Base-by-base conservation (phyloP, 2,888 invertebrate genomes). In the Lasius platythorax region DNA sequence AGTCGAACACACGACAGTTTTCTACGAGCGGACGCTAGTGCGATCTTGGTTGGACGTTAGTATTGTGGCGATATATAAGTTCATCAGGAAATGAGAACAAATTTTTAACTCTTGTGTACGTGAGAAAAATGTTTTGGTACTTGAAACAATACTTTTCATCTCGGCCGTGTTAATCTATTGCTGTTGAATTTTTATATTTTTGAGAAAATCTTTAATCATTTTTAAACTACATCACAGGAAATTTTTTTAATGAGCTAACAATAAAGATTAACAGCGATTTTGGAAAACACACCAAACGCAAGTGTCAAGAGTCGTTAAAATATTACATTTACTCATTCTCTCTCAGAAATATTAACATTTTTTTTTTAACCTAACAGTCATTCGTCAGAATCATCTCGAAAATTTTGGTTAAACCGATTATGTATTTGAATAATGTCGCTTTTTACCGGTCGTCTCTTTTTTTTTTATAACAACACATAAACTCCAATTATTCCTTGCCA, bases 401-500 rank as follows among this genome's bases (percentile, higher is more conserved):
- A 68, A 78, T 78, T 78, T 78, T 58, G 58, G 61, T 81, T 70
- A 63, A 81, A 81, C 72, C 79, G 79, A 72, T 81, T 81, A 81
- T 81, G 61, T 63, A 63, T 72, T 70, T 33, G 33, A 70, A 53
- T 82, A 66, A 46, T 30, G 56, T 56, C 30, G 43, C 53, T 81
- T 82, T 79, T 83, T 81, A 56, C 64, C 53, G 43, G 9, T 37
- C 33, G 8, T 70, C 12, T 37, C 23, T 43, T 18, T 53, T n/a
- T 53, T 37, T 66, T 74, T 76, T 82, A 37, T 64, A 63, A 79
- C 81, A 82, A 61, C 64, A 73, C 83, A 82, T 75, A 87, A 87
- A 89, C 89, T 89, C 90, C 90, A 90, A 91, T 91, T 91, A 91
- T 91, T 91, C 87, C 89, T 91, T 90, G 87, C 83, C 88, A 82